Conservation (phyloP, 2,888 invertebrate genomes). For the Incurvaria masculella region DNA sequence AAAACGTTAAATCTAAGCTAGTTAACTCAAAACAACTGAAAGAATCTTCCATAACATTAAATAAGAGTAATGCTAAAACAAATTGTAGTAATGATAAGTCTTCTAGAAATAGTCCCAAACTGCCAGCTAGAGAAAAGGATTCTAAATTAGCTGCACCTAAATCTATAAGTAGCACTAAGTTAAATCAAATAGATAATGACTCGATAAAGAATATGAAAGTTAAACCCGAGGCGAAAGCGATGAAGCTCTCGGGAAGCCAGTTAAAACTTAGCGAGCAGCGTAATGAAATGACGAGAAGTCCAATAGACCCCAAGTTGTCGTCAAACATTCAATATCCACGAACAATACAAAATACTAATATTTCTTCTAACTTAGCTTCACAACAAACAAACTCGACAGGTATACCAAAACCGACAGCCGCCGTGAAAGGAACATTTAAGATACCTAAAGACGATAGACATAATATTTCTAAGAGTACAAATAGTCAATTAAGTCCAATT, state of each 20-base stretch:
- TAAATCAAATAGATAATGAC: constrained; percentile 47
- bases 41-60: constrained; percentile 42
- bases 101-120: constrained; percentile 42
- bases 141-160: constrained; percentile 53
- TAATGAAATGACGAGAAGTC: constrained; percentile 22
- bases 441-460: constrained; percentile 58
- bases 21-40: constrained; percentile 42
- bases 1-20: constrained; percentile 49
- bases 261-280: constrained; percentile 39
- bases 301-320: constrained; percentile 4
- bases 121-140: constrained; percentile 45
- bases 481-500: constrained; percentile 54
- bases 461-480: constrained; percentile 53
- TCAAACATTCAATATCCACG: constrained; percentile 10
- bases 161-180: constrained; percentile 45
- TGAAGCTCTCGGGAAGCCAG: constrained; percentile 47
- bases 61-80: constrained; percentile 33
- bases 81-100: constrained; percentile 41
- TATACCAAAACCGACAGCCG: constrained; percentile 88
- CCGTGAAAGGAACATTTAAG: constrained; percentile 87
- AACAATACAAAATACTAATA: background rate
- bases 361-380: background rate
- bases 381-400: constrained; percentile 33
- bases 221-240: constrained; percentile 42
- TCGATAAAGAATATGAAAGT: constrained; percentile 30